Conservation (phyloP, 2,888 invertebrate species). For the Thysanoteuthis rhombus region DNA sequence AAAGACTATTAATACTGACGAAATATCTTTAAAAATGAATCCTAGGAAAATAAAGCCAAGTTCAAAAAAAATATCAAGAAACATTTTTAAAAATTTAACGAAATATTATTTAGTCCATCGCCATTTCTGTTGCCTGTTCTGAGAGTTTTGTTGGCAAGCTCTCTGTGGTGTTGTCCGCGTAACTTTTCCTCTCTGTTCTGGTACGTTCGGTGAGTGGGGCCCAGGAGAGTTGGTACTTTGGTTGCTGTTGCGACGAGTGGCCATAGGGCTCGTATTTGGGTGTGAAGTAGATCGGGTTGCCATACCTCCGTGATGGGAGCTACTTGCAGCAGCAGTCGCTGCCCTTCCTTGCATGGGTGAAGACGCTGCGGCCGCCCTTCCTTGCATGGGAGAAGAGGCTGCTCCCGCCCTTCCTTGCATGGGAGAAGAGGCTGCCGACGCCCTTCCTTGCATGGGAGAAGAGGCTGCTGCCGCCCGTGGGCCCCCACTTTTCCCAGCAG, state of each 20-base stretch:
- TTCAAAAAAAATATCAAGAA: background rate
- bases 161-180: background rate
- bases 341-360: too few relatives aligned
- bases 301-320: too few relatives aligned
- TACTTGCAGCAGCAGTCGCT: too few relatives aligned
- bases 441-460: background rate
- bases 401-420: too few relatives aligned
- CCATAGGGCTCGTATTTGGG: background rate
- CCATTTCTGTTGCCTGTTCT: constrained; percentile 23
- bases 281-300: background rate
- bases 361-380: background rate
- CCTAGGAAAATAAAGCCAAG: background rate
- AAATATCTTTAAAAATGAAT: background rate
- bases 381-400: background rate
- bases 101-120: background rate
- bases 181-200: background rate
- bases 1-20: background rate
- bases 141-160: constrained; percentile 23
- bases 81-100: too few relatives aligned
- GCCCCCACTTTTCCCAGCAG: background rate
- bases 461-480: background rate
- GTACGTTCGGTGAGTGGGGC: background rate
- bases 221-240: background rate
- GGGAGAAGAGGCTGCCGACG: background rate
- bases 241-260: constrained; percentile 15